Conservation (phyloP, 35 echinoderm and acorn worm species). For the Apostichopus californicus region DNA sequence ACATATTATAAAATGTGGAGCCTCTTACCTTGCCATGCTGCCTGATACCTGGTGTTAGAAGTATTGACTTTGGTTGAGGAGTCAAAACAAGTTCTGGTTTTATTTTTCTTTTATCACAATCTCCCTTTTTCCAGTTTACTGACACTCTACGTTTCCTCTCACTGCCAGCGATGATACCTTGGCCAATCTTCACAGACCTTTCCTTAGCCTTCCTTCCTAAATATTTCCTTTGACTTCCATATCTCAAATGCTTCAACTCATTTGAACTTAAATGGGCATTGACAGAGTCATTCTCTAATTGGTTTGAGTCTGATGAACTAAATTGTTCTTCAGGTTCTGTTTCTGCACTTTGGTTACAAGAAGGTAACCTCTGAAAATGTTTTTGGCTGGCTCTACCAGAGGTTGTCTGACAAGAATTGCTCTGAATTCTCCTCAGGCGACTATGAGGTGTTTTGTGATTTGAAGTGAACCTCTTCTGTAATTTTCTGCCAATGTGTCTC, state of each 20-base stretch:
- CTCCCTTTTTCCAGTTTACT: not conserved
- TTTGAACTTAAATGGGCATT: not conserved
- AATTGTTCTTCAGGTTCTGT: not conserved
- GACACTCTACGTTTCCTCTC: not conserved
- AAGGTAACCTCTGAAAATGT: not conserved
- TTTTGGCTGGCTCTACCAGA: not conserved
- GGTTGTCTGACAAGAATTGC: not conserved
- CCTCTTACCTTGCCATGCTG: constrained; percentile 31
- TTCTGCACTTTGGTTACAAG: not conserved
- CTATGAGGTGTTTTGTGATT: not conserved
- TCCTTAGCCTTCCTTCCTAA: not conserved
- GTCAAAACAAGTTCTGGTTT: not conserved
- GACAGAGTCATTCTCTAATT: not conserved
- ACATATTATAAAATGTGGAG: not conserved
- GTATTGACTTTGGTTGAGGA: constrained; percentile 81
- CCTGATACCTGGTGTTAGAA: constrained; percentile 64
- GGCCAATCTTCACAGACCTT: not conserved
- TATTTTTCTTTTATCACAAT: not conserved
- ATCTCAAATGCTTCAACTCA: not conserved
- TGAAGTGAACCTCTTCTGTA: not conserved
- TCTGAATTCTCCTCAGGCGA: not conserved
- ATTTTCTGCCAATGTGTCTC: not conserved
- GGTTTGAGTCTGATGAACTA: not conserved
- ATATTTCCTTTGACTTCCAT: not conserved
- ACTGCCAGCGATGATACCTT: not conserved